Percentiles rank a stretch among this genome's conserved stretches.
phyloP scores from a whole-genome alignment of 2,113 vertebrate species.

The Melospiza melodia region DNA sequence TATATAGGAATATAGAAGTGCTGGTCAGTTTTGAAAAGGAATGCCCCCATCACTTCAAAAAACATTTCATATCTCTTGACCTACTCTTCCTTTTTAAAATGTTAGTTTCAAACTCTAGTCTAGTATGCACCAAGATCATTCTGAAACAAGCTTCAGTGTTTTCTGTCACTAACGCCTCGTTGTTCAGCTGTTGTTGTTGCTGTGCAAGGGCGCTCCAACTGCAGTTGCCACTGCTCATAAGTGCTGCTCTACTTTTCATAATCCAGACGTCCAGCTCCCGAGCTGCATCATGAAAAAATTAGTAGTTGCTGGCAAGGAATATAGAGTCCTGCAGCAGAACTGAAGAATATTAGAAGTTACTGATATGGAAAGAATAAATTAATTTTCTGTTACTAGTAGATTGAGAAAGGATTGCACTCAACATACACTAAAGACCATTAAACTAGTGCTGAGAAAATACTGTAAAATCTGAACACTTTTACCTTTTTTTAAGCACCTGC shows the following conservation, averaged over 20 bases:
- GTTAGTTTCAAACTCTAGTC: not conserved
- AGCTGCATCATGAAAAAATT: not conserved
- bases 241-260: not conserved
- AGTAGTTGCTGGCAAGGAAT: not conserved
- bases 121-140: not conserved
- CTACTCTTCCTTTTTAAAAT: not conserved
- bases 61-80: fast-evolving
- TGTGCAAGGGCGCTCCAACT: not conserved
- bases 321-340: not conserved
- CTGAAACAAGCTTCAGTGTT: not conserved
- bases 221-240: not conserved
- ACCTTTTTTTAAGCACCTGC: not conserved
- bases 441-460: not conserved
- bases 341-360: not conserved
- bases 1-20: fast-evolving
- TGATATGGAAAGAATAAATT: not conserved
- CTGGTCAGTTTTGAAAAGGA: not conserved
- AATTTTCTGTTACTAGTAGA: not conserved
- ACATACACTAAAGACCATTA: not conserved
- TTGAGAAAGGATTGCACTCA: not conserved
- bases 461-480: not conserved
- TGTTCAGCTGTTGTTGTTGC: not conserved
- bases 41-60: not conserved
- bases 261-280: fast-evolving
- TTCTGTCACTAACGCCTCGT: not conserved